These are phyloP conservation scores for Myzus persicae DNA, from an alignment of 1,140 invertebrate genomes.

Conservation along the genomic window DNA sequence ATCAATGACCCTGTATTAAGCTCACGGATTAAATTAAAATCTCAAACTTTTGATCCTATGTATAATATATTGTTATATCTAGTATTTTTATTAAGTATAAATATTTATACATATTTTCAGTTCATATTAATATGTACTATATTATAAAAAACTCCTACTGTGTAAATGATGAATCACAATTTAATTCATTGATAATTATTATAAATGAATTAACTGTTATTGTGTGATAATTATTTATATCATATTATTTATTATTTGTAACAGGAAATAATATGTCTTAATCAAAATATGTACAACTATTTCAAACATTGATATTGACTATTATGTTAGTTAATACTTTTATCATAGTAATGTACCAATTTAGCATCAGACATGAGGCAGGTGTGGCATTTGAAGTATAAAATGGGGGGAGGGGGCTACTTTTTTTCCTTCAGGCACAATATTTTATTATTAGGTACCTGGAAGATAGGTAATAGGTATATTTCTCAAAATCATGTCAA, in stretches of 20 bases:
- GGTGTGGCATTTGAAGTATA: neutral
- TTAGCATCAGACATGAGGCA: neutral
- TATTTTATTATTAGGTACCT: too few relatives aligned
- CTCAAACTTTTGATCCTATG: neutral
- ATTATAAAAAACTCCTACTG: neutral
- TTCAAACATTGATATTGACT: neutral
- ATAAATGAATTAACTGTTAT: neutral
- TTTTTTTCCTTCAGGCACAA: too few relatives aligned
- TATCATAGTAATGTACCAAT: neutral
- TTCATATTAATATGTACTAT: neutral
- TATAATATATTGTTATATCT: neutral
- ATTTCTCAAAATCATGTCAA: too few relatives aligned
- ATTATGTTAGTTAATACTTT: too few relatives aligned
- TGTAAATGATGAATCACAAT: neutral
- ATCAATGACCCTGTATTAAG: neutral
- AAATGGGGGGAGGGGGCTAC: neutral
- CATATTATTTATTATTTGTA: neutral
- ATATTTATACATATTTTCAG: too few relatives aligned
- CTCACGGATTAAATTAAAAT: neutral
- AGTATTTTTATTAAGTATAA: neutral
- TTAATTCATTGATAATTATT: neutral
- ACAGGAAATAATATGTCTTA: neutral
- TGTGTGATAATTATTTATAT: neutral
- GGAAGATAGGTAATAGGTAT: too few relatives aligned
- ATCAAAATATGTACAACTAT: neutral